Evolutionary conservation across 2,888 invertebrate species (phyloP).

Genomic region (Gandaritis pyraliata): DNA sequence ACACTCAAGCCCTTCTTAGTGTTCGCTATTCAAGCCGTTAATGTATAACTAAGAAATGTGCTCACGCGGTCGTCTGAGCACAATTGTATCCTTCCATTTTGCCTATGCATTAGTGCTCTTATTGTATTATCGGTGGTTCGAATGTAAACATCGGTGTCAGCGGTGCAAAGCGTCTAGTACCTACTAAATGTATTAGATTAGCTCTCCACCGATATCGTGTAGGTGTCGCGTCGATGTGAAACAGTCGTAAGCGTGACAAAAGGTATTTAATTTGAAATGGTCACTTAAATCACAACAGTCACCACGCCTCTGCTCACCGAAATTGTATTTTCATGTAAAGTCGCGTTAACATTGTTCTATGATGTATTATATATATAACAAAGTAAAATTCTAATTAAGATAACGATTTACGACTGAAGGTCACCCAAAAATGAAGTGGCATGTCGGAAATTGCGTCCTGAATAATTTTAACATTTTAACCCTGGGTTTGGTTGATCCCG

Average conservation of each 20-base stretch:
- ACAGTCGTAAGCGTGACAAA: slow-evolving; percentile 63
- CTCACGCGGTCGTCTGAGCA: too few relatives aligned
- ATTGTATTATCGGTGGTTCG: too few relatives aligned
- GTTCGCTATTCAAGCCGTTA: too few relatives aligned
- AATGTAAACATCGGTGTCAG: too few relatives aligned
- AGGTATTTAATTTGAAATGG: slow-evolving; percentile 67
- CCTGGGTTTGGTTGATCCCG: slow-evolving; percentile 9
- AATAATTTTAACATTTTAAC: slow-evolving; percentile 24
- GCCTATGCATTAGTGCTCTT: too few relatives aligned
- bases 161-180: too few relatives aligned
- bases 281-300: slow-evolving; percentile 68
- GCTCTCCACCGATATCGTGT: too few relatives aligned
- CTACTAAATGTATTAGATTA: too few relatives aligned
- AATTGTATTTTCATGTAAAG: slow-evolving; percentile 70
- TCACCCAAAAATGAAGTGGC: slow-evolving; percentile 34
- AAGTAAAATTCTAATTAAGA: slow-evolving; percentile 57
- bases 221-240: too few relatives aligned
- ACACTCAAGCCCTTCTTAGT: too few relatives aligned
- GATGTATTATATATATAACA: slow-evolving; percentile 54
- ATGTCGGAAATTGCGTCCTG: slow-evolving; percentile 30
- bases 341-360: slow-evolving; percentile 57
- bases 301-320: slow-evolving; percentile 63
- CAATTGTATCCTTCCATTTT: too few relatives aligned
- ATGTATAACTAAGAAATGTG: too few relatives aligned
- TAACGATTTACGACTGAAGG: slow-evolving; percentile 47